Percentiles rank a stretch among this genome's conserved stretches.
Evolutionary conservation across 37 sponge, comb jelly and placozoan species (phyloP).

Genomic region (Ianthella basta): DNA sequence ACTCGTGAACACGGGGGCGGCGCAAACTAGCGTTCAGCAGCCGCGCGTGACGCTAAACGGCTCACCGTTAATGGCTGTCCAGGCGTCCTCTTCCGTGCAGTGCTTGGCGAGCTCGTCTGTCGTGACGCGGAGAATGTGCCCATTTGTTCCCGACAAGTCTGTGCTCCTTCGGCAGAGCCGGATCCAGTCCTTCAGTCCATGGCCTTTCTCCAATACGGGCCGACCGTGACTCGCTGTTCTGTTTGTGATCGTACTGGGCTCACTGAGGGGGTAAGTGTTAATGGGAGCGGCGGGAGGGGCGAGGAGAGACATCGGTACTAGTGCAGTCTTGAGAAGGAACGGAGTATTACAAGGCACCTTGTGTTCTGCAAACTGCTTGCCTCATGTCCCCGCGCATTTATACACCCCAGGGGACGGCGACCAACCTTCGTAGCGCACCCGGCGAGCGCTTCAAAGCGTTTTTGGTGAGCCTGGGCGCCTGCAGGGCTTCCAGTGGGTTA

Average conservation of each 20-base stretch:
- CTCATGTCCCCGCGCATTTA: too few relatives aligned
- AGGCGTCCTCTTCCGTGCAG: conserved; percentile 75
- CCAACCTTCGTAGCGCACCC: too few relatives aligned
- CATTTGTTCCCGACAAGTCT: conserved; percentile 57
- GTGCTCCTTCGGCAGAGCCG: conserved; percentile 54
- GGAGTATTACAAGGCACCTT: too few relatives aligned
- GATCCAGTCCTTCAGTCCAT: conserved; percentile 94
- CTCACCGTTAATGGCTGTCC: conserved; percentile 91
- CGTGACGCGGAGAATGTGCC: conserved; percentile 51
- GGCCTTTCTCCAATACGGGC: conserved; percentile 73
- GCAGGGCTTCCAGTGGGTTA: too few relatives aligned
- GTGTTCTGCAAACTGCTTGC: too few relatives aligned
- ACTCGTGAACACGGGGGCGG: background rate
- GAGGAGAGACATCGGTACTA: background rate
- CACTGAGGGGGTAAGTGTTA: background rate
- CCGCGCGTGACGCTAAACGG: background rate
- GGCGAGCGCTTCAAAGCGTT: too few relatives aligned
- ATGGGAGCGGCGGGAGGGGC: background rate
- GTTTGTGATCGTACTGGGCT: background rate
- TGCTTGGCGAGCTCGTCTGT: conserved; percentile 80
- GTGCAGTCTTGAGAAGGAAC: too few relatives aligned
- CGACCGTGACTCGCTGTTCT: conserved; percentile 9
- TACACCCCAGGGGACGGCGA: too few relatives aligned
- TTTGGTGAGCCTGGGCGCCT: too few relatives aligned
- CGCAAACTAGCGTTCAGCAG: background rate